Evolutionary conservation across 2,797 vertebrate species (phyloP).

Genomic region (Ptychobarbus kaznakovi): DNA sequence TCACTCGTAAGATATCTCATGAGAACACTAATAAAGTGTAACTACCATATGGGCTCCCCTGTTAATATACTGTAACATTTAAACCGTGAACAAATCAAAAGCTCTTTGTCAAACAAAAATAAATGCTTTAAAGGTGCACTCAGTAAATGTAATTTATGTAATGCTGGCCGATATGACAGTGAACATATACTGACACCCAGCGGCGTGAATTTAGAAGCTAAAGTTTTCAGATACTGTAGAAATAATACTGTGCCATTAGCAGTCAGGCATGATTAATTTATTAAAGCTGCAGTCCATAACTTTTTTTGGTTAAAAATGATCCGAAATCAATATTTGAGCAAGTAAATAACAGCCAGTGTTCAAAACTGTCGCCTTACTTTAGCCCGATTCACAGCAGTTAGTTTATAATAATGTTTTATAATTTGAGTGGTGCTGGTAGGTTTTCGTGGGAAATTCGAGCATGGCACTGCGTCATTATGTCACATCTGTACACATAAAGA

Average conservation of each 20-base stretch:
- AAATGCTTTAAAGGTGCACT: not conserved
- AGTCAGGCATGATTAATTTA: not conserved
- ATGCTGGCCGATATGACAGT: not conserved
- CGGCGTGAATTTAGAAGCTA: not conserved
- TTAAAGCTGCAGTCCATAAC: too few species aligned
- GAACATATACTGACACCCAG: not conserved
- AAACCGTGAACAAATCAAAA: slow-evolving; percentile 26
- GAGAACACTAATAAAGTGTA: slow-evolving; percentile 22
- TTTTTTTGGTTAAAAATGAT: too few species aligned
- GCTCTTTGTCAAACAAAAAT: slow-evolving; percentile 11
- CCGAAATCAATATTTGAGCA: too few species aligned
- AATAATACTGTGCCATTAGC: not conserved
- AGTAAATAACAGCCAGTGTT: too few species aligned
- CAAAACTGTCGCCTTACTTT: too few species aligned
- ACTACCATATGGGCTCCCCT: not conserved
- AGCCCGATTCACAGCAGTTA: too few species aligned
- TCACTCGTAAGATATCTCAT: not conserved
- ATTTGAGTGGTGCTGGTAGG: too few species aligned
- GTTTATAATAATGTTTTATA: too few species aligned
- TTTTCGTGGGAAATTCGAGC: too few species aligned
- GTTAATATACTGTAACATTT: not conserved
- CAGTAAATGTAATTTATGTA: not conserved
- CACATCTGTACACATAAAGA: too few species aligned
- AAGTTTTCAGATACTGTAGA: not conserved
- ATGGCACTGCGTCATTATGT: too few species aligned